These are phyloP conservation scores for Scelioninae gen. 1 DNA, from an alignment of 2,888 invertebrate species.

Conservation along the genomic window DNA sequence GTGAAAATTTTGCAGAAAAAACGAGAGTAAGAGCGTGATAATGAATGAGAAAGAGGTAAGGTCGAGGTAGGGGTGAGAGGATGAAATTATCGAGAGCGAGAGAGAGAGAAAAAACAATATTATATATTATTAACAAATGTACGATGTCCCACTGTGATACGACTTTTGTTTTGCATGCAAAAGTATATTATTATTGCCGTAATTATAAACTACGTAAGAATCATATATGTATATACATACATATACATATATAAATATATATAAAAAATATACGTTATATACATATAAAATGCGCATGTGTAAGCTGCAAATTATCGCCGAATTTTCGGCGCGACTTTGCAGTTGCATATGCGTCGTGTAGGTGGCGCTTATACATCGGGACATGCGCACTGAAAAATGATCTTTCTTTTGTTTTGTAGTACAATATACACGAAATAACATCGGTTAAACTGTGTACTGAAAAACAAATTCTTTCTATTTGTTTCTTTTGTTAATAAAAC, in stretches of 20 bases:
- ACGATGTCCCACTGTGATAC: constrained; percentile 84
- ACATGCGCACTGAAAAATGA: background rate
- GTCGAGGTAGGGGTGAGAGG: too few species aligned
- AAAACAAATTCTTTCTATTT: too few species aligned
- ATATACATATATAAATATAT: constrained; percentile 47
- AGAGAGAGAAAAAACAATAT: constrained; percentile 68
- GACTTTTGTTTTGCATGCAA: constrained; percentile 84
- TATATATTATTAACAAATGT: constrained; percentile 81
- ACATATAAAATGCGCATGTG: constrained; percentile 52
- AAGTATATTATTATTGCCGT: constrained; percentile 82
- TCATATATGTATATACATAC: constrained; percentile 70
- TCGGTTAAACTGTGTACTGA: too few species aligned
- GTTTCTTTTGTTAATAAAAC: too few species aligned
- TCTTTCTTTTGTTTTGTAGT: background rate
- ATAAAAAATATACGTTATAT: constrained; percentile 64
- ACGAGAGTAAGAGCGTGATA: too few species aligned
- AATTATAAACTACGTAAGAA: constrained; percentile 76
- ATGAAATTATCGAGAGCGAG: constrained; percentile 54
- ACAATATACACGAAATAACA: background rate
- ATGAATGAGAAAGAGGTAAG: too few species aligned
- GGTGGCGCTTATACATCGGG: too few species aligned
- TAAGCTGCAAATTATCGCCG: background rate
- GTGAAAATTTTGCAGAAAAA: constrained; percentile 3
- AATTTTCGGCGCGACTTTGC: background rate
- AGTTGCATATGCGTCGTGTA: background rate